Evolutionary conservation across 2,888 invertebrate genomes (phyloP), one percentile per base, ranked within the genome.

Genomic region (Limenitis camilla): DNA sequence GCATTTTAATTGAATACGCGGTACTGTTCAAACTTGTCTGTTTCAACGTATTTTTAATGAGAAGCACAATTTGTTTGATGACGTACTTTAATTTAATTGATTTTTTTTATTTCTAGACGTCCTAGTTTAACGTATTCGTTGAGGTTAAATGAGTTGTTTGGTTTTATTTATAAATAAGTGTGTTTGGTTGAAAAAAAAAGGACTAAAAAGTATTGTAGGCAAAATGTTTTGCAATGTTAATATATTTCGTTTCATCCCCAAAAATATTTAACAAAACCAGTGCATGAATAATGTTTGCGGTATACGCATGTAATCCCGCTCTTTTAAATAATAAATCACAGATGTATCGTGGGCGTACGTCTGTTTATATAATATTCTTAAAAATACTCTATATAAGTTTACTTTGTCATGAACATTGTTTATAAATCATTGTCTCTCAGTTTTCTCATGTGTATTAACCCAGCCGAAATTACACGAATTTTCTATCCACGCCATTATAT

Each of bases 291-390:
- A n/a, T n/a, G 39, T 36, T 40, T 40, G 36, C 52, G 47, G 49
- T 50, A 39, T 38, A 31, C 40, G 35, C 49, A 27, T 43, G 45
- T 55, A 59, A 55, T 57, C 52, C 47, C 51, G 55, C 11, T 45
- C 51, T 41, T 51, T 46, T 57, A 39, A 59, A 59, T 57, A 59
- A 56, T 55, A 55, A 41, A 56, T 52, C 45, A 51, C 39, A 45
- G 49, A 45, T 53, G 41, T 51, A 53, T 52, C 49, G 45, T 45
- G 41, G 36, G 35, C 36, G 38, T 49, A 28, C 41, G 48, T 51
- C 11, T 40, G 36, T 45, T 36, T 43, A 45, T 44, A 10, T 45
- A 40, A 5, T 51, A 45, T 19, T 30, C 5, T 29, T 40, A 28
- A 29, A 29, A 19, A 19, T 27, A 28, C 11, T 39, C 11, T 40